These are phyloP conservation scores for Toxotes chatareus DNA, from an alignment of 2,113 vertebrate species.

Conservation along the genomic window DNA sequence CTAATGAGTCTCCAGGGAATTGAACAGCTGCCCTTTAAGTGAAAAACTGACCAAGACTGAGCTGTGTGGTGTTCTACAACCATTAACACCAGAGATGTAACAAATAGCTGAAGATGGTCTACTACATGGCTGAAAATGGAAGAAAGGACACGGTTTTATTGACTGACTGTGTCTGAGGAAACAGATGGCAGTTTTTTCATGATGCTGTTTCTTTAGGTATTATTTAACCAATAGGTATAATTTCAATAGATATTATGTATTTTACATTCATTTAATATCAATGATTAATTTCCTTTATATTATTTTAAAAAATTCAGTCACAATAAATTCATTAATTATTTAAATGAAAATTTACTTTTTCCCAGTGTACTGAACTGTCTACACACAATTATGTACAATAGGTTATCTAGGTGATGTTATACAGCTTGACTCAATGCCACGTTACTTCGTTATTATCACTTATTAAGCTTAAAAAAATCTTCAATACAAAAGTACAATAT, in stretches of 20 bases:
- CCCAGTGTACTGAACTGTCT: neutral
- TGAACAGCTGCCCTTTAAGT: slow-evolving; percentile 70
- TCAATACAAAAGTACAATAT: neutral
- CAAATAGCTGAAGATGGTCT: slow-evolving; percentile 52
- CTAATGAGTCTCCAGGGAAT: slow-evolving; percentile 81
- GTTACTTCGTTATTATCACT: neutral
- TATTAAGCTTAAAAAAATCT: too few relatives aligned
- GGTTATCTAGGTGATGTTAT: neutral
- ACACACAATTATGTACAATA: neutral
- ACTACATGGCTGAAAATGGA: slow-evolving; percentile 25
- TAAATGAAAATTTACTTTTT: neutral
- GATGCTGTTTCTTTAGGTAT: neutral
- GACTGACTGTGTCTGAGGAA: slow-evolving; percentile 14
- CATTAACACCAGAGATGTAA: slow-evolving; percentile 71
- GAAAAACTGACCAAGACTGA: slow-evolving; percentile 71
- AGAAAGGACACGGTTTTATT: slow-evolving; percentile 15
- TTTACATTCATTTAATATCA: neutral
- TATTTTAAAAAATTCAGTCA: neutral
- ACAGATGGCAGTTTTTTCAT: neutral
- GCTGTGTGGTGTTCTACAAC: slow-evolving; percentile 47
- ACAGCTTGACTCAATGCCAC: neutral
- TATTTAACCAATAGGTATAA: too few relatives aligned
- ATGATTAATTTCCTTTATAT: too few relatives aligned
- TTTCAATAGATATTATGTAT: neutral
- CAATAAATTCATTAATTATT: neutral